These are phyloP conservation scores for Gonatopus flavifemur DNA, from an alignment of 1,140 invertebrate species.

Conservation along the genomic window DNA sequence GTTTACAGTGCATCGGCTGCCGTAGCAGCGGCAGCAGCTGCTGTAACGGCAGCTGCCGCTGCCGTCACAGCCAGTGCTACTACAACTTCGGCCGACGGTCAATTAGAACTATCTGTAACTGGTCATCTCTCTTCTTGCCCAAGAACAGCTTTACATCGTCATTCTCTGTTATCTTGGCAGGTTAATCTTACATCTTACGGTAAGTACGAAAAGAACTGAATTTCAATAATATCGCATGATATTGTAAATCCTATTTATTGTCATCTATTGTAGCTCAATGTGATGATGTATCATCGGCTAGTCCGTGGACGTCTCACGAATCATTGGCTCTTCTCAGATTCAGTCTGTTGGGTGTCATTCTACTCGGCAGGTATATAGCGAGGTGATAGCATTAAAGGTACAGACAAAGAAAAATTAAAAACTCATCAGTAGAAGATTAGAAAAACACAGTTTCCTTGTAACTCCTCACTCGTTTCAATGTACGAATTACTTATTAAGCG, in stretches of 20 bases:
- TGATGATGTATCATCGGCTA: conserved; percentile 44
- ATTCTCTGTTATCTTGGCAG: conserved; percentile 49
- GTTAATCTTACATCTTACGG: conserved; percentile 53
- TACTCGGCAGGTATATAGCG: conserved; percentile 38
- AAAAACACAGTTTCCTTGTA: no score
- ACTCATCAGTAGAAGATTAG: no score
- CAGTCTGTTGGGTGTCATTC: conserved; percentile 28
- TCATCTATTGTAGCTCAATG: conserved; percentile 42
- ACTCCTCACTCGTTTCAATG: no score
- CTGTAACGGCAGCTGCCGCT: conserved; percentile 4
- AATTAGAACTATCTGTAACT: conserved; percentile 47
- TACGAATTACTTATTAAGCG: no score
- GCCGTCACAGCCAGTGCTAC: no score
- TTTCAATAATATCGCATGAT: neutral
- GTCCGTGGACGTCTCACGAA: conserved; percentile 40
- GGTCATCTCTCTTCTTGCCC: conserved; percentile 54
- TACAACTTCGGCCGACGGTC: conserved; percentile 24
- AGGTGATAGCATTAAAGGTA: conserved; percentile 51
- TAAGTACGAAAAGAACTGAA: conserved; percentile 35
- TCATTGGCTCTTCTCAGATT: conserved; percentile 35
- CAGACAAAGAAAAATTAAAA: no score
- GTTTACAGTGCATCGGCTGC: conserved; percentile 50
- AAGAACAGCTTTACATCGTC: conserved; percentile 44
- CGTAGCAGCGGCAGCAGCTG: no score
- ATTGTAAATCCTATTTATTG: neutral